phyloP scores from a whole-genome alignment of 2,113 vertebrate species.

The Panurus biarmicus region DNA sequence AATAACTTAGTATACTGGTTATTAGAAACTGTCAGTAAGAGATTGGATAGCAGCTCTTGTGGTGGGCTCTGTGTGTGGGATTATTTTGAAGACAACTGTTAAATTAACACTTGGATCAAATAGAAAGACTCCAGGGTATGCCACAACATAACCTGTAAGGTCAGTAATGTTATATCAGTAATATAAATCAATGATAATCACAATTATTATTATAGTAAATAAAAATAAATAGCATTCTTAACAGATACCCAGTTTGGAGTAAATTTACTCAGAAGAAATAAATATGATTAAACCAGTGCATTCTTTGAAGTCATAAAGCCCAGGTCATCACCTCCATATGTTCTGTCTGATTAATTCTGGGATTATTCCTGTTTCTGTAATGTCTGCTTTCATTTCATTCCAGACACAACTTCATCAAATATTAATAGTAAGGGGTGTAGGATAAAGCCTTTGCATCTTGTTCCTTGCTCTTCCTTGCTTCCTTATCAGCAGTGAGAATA shows the following conservation, averaged over 20 bases:
- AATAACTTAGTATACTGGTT: background rate
- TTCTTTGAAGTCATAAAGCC: background rate
- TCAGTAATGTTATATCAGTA: background rate
- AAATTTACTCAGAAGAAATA: background rate
- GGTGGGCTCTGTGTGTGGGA: background rate
- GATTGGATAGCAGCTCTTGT: accelerated
- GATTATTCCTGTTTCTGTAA: background rate
- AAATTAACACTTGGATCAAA: background rate
- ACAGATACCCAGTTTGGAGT: background rate
- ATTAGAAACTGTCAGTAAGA: background rate
- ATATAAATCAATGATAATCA: background rate
- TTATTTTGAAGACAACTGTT: background rate
- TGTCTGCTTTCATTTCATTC: background rate
- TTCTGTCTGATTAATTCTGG: background rate
- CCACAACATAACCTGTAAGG: background rate
- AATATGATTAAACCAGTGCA: background rate
- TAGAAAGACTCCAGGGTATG: background rate
- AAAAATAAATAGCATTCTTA: background rate
- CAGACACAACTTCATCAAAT: conserved; percentile 29
- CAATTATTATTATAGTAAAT: background rate
- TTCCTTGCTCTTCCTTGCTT: background rate
- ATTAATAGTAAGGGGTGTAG: background rate
- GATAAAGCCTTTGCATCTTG: background rate
- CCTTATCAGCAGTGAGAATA: background rate
- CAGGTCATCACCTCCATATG: background rate